These are phyloP conservation scores for Portevinia maculata DNA, from an alignment of 2,888 invertebrate genomes.

Conservation along the genomic window DNA sequence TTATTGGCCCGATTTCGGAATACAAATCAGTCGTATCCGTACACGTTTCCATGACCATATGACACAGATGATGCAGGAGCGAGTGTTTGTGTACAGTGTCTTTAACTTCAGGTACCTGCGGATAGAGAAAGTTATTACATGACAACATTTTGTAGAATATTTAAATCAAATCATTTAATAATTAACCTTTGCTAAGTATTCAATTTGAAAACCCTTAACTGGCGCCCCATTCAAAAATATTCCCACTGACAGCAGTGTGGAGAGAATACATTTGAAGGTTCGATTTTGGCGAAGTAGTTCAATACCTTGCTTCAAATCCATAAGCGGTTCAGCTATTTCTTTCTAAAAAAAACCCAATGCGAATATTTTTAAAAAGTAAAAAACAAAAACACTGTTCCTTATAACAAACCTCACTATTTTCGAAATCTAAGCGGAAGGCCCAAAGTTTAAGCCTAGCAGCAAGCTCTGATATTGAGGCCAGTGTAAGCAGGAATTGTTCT, in stretches of 20 bases:
- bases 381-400: conserved; percentile 3
- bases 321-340: conserved; percentile 99
- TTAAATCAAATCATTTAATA: background rate
- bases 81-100: conserved; percentile 99
- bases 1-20: conserved; percentile 97
- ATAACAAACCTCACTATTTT: conserved; percentile 92
- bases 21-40: conserved; percentile 98
- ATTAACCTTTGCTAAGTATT: conserved; percentile 93
- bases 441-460: conserved; percentile 96
- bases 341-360: conserved; percentile 83
- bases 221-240: conserved; percentile 97
- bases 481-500: conserved; percentile 98
- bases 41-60: conserved; percentile 98
- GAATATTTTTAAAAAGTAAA: background rate
- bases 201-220: conserved; percentile 98
- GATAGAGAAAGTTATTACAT: background rate
- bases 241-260: conserved; percentile 96
- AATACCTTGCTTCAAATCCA: conserved; percentile 99
- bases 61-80: conserved; percentile 97
- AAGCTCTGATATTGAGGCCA: conserved; percentile 97
- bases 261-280: conserved; percentile 97
- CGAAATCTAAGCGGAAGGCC: conserved; percentile 99
- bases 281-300: conserved; percentile 94
- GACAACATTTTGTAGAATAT: background rate
- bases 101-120: conserved; percentile 96